These are phyloP conservation scores for Apodemus sylvaticus DNA, from an alignment of 2,113 vertebrate genomes.

Conservation along the genomic window DNA sequence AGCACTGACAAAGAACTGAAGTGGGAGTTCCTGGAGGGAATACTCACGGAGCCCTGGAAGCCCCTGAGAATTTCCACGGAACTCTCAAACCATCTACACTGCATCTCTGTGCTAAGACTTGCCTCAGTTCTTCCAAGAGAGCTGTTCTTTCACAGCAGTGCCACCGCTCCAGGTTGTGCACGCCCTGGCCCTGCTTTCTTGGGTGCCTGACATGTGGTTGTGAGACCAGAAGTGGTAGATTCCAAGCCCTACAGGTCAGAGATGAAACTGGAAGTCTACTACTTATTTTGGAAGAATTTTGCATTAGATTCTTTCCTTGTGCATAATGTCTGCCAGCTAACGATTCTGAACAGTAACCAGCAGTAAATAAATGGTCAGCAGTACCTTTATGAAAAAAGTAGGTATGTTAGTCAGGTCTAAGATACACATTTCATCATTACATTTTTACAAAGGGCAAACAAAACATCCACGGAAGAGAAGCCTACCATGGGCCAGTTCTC, in stretches of 20 bases:
- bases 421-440: neutral
- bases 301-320: neutral
- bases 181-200: no score
- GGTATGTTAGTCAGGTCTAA: slow-evolving; percentile 2
- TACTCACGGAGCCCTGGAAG: neutral
- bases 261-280: neutral
- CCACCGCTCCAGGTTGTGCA: no score
- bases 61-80: neutral
- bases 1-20: neutral
- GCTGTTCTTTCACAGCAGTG: neutral
- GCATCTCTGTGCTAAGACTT: neutral
- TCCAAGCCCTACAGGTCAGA: neutral
- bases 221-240: neutral
- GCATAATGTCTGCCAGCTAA: neutral
- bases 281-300: neutral
- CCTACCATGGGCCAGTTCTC: neutral
- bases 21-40: neutral
- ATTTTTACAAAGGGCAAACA: neutral
- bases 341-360: neutral
- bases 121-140: neutral
- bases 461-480: neutral
- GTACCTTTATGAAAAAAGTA: neutral
- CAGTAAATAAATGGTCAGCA: neutral
- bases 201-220: neutral
- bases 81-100: neutral